Evolutionary conservation across 2,797 vertebrate genomes (phyloP).

Genomic region (Gadopsis bispinosus): DNA sequence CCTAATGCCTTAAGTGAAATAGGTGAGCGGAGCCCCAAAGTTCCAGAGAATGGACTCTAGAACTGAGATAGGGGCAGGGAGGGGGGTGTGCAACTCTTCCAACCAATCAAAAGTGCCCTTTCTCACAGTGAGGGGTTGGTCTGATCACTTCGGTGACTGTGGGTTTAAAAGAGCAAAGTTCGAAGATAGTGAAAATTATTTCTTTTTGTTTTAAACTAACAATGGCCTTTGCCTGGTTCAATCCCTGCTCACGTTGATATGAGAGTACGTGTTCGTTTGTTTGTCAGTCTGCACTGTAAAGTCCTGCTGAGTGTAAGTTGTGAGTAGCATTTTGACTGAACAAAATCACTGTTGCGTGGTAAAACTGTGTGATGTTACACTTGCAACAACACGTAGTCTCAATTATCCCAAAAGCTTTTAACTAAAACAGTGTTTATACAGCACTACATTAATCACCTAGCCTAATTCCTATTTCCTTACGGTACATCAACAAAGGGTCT

Average conservation of each 20-base stretch:
- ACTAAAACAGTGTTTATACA: neutral
- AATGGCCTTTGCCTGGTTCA: neutral
- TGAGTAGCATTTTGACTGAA: neutral
- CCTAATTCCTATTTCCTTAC: neutral
- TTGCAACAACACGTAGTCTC: neutral
- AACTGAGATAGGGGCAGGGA: constrained; percentile 32
- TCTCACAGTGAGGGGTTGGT: constrained; percentile 25
- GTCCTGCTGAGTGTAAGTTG: too few species aligned
- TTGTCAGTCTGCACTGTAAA: neutral
- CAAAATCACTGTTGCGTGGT: neutral
- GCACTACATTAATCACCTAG: neutral
- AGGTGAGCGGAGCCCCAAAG: constrained; percentile 30
- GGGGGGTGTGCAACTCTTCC: constrained; percentile 61
- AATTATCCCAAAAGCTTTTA: constrained; percentile 11
- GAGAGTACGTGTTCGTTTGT: neutral
- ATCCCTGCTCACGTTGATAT: neutral
- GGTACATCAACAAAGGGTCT: neutral
- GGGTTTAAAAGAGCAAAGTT: constrained; percentile 74
- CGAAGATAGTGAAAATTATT: constrained; percentile 65
- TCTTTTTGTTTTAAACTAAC: constrained; percentile 32
- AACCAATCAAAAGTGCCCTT: constrained; percentile 71
- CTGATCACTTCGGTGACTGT: constrained; percentile 44
- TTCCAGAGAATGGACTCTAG: constrained; percentile 61
- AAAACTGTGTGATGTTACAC: neutral
- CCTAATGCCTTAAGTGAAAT: constrained; percentile 35